Percentiles rank a stretch among this genome's conserved stretches.
Conservation (phyloP, 1,140 invertebrate species). For the Lerema accius region DNA sequence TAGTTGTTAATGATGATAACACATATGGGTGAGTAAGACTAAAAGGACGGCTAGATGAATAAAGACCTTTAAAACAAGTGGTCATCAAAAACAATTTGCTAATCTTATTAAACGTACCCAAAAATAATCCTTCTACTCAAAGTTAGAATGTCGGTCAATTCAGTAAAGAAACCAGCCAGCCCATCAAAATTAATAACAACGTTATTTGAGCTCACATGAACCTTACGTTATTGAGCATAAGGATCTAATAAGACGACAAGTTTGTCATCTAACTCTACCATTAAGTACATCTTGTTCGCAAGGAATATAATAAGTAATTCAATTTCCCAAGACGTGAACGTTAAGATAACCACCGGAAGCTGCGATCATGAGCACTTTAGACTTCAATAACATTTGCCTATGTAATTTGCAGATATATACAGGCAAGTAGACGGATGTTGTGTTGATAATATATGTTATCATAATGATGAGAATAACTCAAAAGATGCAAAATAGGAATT, state of each 20-base stretch:
- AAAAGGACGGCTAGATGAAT: no score
- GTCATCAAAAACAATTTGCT: no score
- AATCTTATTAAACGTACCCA: no score
- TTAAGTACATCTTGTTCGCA: constrained; percentile 9
- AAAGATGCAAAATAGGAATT: no score
- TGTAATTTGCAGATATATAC: not conserved
- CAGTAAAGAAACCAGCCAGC: no score
- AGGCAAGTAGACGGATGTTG: not conserved
- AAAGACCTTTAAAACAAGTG: no score
- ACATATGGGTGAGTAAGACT: no score
- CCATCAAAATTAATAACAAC: not conserved
- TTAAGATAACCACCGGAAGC: constrained; percentile 22
- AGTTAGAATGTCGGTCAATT: no score
- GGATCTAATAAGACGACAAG: constrained; percentile 8
- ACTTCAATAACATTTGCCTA: constrained; percentile 14
- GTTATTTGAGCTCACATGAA: not conserved
- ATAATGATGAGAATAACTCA: no score
- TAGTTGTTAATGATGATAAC: no score
- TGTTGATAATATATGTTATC: not conserved
- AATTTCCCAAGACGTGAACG: constrained; percentile 22
- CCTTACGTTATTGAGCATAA: constrained; percentile 8
- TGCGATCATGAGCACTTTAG: constrained; percentile 26
- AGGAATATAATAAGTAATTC: constrained; percentile 23
- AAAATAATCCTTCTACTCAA: no score
- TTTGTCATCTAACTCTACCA: constrained; percentile 19